Base-by-base conservation (phyloP, 2,113 vertebrate genomes). In the Campylorhamphus procurvoides region DNA sequence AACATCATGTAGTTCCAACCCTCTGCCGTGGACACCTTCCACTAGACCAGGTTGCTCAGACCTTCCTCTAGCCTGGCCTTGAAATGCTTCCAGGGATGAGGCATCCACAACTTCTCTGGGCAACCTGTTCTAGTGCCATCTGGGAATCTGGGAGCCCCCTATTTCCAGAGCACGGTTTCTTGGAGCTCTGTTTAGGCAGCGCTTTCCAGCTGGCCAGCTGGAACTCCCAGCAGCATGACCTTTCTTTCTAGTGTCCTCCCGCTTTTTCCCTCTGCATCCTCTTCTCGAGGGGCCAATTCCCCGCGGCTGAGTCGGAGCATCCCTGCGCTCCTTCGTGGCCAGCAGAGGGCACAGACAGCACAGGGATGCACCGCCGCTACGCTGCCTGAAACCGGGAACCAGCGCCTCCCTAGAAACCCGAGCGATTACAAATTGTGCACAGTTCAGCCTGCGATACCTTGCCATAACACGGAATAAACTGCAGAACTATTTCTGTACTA, bases 291-390 rank as follows among this genome's bases (percentile, higher is more conserved):
- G 3, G 29, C 0, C 14, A 14, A 14, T 56, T 50, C 44, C 52
- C 10, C 3, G 13, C 5, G 42, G 55, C 37, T 58, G 58, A 4
- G 11, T 1, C 11, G 35, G 52, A 37, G 35, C 10, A 5, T 52
- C 40, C 42, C 3, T 9, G 5, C 1, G 11, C 53, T 16, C 28
- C 56, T 17, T 29, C 33, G 19, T 9, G 55, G 31, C 93, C 96
- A 59, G 92, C 79, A 97, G 94, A 44, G 95, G 97, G 94, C 94
- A 91, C 69, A 53, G 89, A 7, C 15, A n/a, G 92, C 19, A 9
- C 93, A n/a, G 53, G 72, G 59, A 88, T 92, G 28, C 22, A 23
- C 49, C 7, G 44, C 56, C 2, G 39, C 35, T 66, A 12, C 22
- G 58, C 20, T 27, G 0, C 19, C 11, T 14, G 20, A 6, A 27